Evolutionary conservation across 2,113 vertebrate species (phyloP).

Genomic region (Pygoscelis antarcticus): DNA sequence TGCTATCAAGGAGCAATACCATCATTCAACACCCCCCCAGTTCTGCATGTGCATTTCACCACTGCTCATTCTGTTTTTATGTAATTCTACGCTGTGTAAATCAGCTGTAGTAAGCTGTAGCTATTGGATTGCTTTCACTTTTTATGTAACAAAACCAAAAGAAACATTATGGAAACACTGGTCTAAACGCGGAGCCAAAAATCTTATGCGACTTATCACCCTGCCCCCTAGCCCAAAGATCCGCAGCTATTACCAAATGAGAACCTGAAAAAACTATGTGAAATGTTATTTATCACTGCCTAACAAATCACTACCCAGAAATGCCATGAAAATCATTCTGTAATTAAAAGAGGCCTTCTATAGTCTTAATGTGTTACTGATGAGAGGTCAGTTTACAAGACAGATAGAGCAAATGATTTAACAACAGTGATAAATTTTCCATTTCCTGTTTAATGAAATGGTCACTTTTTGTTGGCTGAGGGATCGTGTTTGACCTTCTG

Average conservation of each 20-base stretch:
- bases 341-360: neutral
- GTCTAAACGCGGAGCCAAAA: neutral
- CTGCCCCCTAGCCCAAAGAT: neutral
- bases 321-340: neutral
- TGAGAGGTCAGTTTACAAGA: neutral
- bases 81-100: accelerated
- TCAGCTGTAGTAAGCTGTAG: neutral
- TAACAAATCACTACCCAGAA: neutral
- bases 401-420: neutral
- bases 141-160: neutral
- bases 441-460: neutral
- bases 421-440: neutral
- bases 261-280: neutral
- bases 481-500: neutral
- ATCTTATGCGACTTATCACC: neutral
- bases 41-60: neutral
- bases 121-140: neutral
- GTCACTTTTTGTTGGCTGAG: neutral
- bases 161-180: neutral
- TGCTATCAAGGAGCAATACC: neutral
- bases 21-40: neutral
- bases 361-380: neutral
- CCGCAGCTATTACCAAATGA: neutral
- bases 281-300: neutral
- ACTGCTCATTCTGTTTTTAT: neutral